Evolutionary conservation across 2,113 vertebrate species (phyloP).

Genomic region (Petaurus breviceps): DNA sequence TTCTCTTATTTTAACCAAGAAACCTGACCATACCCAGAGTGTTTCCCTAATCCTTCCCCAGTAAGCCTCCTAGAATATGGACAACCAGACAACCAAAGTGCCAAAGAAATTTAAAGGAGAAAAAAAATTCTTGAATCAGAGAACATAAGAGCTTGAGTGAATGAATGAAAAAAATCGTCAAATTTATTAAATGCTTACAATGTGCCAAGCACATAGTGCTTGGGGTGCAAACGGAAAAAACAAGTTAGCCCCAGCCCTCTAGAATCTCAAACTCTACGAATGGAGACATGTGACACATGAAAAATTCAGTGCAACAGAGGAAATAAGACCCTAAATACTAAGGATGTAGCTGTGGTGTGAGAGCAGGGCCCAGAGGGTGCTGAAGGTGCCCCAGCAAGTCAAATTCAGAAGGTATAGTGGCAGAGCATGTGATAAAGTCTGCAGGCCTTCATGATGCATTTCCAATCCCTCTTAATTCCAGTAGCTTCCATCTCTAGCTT

Average conservation of each 20-base stretch:
- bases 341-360: neutral
- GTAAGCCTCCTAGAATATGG: neutral
- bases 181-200: neutral
- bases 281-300: neutral
- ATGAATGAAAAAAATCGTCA: neutral
- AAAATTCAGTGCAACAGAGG: neutral
- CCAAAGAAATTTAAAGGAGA: conserved; percentile 14
- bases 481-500: neutral
- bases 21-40: neutral
- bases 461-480: neutral
- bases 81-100: conserved; percentile 19
- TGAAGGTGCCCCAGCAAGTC: neutral
- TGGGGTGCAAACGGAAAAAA: neutral
- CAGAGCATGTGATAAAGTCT: neutral
- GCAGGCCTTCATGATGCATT: neutral
- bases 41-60: conserved; percentile 16
- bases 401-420: neutral
- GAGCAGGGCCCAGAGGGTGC: neutral
- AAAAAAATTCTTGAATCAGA: neutral
- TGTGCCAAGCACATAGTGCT: neutral
- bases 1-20: neutral
- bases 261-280: neutral
- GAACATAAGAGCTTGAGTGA: conserved; percentile 7
- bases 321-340: neutral
- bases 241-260: neutral